Base-by-base conservation (phyloP, 1,140 invertebrate species). In the Drosophila murphyi region DNA sequence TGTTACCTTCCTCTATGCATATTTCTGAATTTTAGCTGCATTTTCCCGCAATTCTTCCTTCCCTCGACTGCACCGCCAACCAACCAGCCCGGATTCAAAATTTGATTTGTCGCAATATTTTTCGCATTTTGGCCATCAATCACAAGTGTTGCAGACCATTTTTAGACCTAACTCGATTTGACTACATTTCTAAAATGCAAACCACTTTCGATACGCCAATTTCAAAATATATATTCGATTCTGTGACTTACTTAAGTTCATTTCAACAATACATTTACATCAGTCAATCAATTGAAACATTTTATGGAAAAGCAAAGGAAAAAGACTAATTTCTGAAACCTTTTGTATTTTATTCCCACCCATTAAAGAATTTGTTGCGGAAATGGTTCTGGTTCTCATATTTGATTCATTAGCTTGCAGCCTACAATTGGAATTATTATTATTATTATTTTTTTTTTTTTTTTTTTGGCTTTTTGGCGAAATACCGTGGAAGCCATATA, bases 81-180 rank as follows among this genome's bases (percentile, higher is more conserved):
- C n/a, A 0, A 0, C 6, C 10, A 5, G n/a, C 8, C n/a, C 0
- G 34, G 10, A 2, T 78, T 82, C 72, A 73, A 61, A 88, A 71
- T 83, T 87, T 76, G 83, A 88, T 87, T 88, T 88, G 68, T 73
- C 52, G 76, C 83, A 68, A 88, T 79, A 73, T 78, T 78, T 87
- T 85, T 81, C 80, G 72, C 80, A 82, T 87, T 76, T 85, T 55
- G 34, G 47, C 52, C 60, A 80, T 83, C 81, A 83, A 83, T 83
- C 80, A 82, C 81, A 55, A 41, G 43, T 51, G 51, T 48, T 71
- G 64, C 56, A 57, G 59, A 50, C 64, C 76, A 43, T 72, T 61
- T 78, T 47, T 76, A 67, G 43, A 65, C 45, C 71, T 73, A 69
- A 69, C 61, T 72, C 62, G 54, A 57, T 65, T 72, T 65, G 57